Evolutionary conservation across 2,888 invertebrate genomes (phyloP), one percentile per base, ranked within the genome.

Genomic region (Hemicrepidius hirtus): DNA sequence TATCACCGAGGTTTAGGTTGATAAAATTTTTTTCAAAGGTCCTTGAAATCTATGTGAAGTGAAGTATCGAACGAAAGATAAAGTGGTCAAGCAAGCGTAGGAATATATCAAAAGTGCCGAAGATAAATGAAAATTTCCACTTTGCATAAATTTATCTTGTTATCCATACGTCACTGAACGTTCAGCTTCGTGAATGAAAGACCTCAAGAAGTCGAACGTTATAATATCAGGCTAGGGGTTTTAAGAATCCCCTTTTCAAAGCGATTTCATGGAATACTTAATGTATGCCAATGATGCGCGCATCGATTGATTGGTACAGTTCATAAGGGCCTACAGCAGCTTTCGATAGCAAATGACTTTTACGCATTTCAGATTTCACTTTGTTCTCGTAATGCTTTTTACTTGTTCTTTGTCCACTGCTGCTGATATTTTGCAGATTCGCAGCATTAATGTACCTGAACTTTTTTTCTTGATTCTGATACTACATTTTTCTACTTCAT

Each of bases 251-350:
- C 24, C 49, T n/a, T 53, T 65, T 65, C 13, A 65, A 65, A 65
- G 37, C 49, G 20, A 65, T 50, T 50, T 49, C 53, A 21, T 46
- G 49, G 63, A 53, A 65, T 50, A 24, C 49, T 53, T 65, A 65
- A 65, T 65, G 64, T 65, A 65, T 65, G 64, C 64, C 64, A 65
- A 65, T 65, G 64, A 65, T 65, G 64, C 20, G 64, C 64, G 50
- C 64, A 53, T 50, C 64, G 50, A 65, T 50, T 65, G 50, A 65
- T 65, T 40, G 64, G 35, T 65, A 65, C 35, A 49, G 20, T 35
- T 53, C 35, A 32, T 65, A 53, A 65, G 20, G 35, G 64, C 16
- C 16, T 21, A 10, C 20, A 16, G 32, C 4, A 32, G 32, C 32
- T 12, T 18, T 50, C 21, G 37, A 65, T 53, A 65, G 64, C 35